These are phyloP conservation scores for Heliothis virescens DNA, from an alignment of 1,140 invertebrate species.

Conservation along the genomic window DNA sequence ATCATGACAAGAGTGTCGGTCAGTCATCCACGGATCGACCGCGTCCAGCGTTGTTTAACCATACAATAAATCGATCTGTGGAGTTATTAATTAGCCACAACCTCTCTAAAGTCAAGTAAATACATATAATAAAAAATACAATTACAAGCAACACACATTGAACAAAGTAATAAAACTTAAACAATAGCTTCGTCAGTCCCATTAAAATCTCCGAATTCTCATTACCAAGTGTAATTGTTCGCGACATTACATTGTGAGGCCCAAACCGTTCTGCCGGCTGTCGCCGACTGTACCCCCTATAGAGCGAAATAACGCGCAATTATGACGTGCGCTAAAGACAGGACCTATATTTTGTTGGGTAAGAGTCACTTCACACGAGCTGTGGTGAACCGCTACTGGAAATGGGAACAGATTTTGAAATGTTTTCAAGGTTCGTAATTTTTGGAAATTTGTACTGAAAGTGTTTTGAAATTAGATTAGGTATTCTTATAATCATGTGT, in stretches of 20 bases:
- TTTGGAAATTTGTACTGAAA: background rate
- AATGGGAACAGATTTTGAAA: background rate
- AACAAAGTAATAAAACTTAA: conserved; percentile 6
- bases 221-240: conserved; percentile 32
- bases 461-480: too few relatives aligned
- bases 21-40: too few relatives aligned
- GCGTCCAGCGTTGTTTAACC: too few relatives aligned
- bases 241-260: conserved; percentile 26
- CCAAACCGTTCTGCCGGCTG: conserved; percentile 1
- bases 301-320: conserved; percentile 40
- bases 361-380: background rate
- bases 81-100: too few relatives aligned
- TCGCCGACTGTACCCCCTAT: conserved; percentile 21
- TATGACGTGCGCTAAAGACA: conserved; percentile 39
- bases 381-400: background rate
- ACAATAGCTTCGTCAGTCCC: background rate
- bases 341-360: conserved; percentile 22
- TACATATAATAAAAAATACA: background rate
- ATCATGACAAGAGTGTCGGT: too few relatives aligned
- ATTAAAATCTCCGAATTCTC: conserved; percentile 27
- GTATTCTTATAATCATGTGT: too few relatives aligned
- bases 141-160: background rate
- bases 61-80: too few relatives aligned
- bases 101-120: background rate
- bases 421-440: too few relatives aligned